These are phyloP conservation scores for Smutsia gigantea DNA, from an alignment of 2,797 vertebrate genomes.

Conservation along the genomic window DNA sequence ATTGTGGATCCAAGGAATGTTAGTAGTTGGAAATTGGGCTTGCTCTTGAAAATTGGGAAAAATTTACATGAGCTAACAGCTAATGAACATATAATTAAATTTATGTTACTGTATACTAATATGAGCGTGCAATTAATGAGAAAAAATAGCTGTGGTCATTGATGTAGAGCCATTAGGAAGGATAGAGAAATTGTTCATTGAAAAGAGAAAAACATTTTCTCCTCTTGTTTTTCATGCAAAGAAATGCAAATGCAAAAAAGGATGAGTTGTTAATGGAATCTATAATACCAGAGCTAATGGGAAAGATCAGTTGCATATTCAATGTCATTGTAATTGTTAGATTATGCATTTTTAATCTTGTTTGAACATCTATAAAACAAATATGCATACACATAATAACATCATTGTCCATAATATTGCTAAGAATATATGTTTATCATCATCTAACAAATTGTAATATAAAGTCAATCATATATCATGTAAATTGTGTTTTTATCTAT, in stretches of 20 bases:
- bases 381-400: background rate
- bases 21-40: background rate
- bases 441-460: background rate
- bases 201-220: background rate
- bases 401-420: background rate
- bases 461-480: background rate
- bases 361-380: background rate
- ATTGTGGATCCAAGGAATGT: background rate
- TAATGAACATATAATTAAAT: slow-evolving; percentile 54
- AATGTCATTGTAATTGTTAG: background rate
- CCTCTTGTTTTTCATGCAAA: background rate
- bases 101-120: slow-evolving; percentile 5
- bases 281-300: background rate
- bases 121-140: background rate
- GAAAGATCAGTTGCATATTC: background rate
- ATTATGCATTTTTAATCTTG: background rate
- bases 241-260: background rate
- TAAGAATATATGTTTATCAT: background rate
- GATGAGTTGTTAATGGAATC: background rate
- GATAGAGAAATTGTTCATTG: background rate
- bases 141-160: background rate
- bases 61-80: background rate
- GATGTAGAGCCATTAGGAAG: background rate
- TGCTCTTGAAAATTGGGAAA: slow-evolving; percentile 7
- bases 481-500: background rate